A percentile compares a stretch with the other conserved stretches of the same genome.
phyloP scores from a whole-genome alignment of 2,888 invertebrate species.

The Thalpophila matura region DNA sequence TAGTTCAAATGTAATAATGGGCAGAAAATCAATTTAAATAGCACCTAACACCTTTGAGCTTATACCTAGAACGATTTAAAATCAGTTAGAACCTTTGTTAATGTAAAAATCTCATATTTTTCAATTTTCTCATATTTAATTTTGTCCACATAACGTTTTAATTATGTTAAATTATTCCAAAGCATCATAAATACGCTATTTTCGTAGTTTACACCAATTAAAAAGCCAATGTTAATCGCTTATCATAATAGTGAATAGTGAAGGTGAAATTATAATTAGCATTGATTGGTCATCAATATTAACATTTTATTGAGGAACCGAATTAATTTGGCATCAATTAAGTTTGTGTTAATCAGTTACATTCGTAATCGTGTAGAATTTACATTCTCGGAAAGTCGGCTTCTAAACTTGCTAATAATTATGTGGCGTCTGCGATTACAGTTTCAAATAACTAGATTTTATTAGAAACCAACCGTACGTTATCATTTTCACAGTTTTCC shows the following conservation, averaged over 20 bases:
- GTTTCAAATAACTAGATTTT: slow-evolving; percentile 1
- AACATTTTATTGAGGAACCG: slow-evolving; percentile 31
- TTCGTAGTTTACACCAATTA: slow-evolving; percentile 19
- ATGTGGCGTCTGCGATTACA: slow-evolving; percentile 22
- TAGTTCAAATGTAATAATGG: no score
- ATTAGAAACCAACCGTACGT: not conserved
- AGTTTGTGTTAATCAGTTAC: slow-evolving; percentile 31
- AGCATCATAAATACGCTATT: slow-evolving; percentile 2
- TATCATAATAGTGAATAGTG: slow-evolving; percentile 25
- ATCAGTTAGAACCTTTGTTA: no score
- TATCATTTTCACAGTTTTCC: not conserved
- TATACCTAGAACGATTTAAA: no score
- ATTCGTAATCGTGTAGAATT: slow-evolving; percentile 14
- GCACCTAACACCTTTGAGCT: no score
- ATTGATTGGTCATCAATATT: slow-evolving; percentile 40
- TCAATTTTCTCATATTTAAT: no score
- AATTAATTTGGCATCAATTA: slow-evolving; percentile 39
- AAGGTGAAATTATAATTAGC: slow-evolving; percentile 56
- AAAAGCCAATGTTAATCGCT: slow-evolving; percentile 8
- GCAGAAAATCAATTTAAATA: no score
- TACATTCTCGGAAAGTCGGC: slow-evolving; percentile 37
- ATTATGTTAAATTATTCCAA: not conserved
- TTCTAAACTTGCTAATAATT: slow-evolving; percentile 10
- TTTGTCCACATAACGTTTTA: no score
- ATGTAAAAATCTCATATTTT: no score